phyloP scores from a whole-genome alignment of 30 jellyfish, hydroid and myxozoan genomes.

The Chrysaora quinquecirrha region DNA sequence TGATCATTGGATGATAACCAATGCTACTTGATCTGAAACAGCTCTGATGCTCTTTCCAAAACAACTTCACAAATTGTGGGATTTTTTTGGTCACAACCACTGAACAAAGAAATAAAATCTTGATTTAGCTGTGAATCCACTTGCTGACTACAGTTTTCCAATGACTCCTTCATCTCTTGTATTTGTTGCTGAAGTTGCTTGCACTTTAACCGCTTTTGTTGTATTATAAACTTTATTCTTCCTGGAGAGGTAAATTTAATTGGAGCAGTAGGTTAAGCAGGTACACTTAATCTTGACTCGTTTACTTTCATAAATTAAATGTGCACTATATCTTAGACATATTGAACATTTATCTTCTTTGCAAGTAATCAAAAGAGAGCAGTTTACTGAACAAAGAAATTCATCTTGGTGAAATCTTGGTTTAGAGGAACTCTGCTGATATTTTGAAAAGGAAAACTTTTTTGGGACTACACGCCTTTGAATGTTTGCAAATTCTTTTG shows the following conservation, averaged over 20 bases:
- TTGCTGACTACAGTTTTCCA: neutral
- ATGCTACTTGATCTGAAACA: slow-evolving; percentile 1
- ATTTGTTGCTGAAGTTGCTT: neutral
- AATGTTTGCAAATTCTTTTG: neutral
- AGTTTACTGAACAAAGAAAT: neutral
- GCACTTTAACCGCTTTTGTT: slow-evolving; percentile 5
- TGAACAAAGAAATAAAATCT: slow-evolving; percentile 7
- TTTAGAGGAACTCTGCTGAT: neutral
- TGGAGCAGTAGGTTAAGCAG: slow-evolving; percentile 8
- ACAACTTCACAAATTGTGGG: slow-evolving; percentile 29
- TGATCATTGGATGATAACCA: slow-evolving; percentile 21
- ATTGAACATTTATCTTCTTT: neutral
- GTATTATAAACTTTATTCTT: neutral
- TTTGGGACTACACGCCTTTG: slow-evolving; percentile 14
- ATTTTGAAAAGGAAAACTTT: neutral
- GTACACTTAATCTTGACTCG: slow-evolving; percentile 7
- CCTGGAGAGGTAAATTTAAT: slow-evolving; percentile 3
- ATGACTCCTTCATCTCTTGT: neutral
- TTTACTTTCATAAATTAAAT: slow-evolving; percentile 5
- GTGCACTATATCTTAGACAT: neutral
- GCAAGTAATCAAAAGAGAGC: neutral
- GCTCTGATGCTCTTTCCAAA: slow-evolving; percentile 38
- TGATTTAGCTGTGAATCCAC: neutral
- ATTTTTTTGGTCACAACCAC: slow-evolving; percentile 30
- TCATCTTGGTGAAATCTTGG: slow-evolving; percentile 12